Evolutionary conservation across 2,888 invertebrate genomes (phyloP).

Genomic region (Nowickia ferox): DNA sequence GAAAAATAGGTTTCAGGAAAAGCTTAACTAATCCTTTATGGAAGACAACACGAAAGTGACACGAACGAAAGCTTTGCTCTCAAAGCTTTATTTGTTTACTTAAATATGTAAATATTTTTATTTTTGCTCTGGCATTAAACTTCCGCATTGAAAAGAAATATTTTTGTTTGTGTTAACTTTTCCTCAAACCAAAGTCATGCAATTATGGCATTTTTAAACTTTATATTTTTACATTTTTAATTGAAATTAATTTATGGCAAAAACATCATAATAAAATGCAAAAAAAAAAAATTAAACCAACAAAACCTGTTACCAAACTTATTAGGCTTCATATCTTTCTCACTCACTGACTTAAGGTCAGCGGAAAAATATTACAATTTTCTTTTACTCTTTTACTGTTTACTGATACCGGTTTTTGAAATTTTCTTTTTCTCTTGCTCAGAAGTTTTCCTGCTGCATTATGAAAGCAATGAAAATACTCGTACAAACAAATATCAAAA

Average conservation of each 20-base stretch:
- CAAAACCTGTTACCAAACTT: constrained; percentile 64
- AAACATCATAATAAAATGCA: neutral
- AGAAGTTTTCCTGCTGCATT: constrained; percentile 28
- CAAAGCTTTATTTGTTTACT: constrained; percentile 20
- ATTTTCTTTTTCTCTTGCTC: constrained; percentile 49
- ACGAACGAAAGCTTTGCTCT: constrained; percentile 18
- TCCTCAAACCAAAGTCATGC: constrained; percentile 50
- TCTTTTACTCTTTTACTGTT: constrained; percentile 30
- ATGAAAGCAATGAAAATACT: constrained; percentile 22
- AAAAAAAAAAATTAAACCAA: constrained; percentile 29
- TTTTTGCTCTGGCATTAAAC: constrained; percentile 8
- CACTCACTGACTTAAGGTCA: constrained; percentile 63
- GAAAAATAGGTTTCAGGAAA: constrained; percentile 63
- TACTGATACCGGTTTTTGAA: constrained; percentile 46
- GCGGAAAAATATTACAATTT: constrained; percentile 42
- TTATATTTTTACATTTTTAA: constrained; percentile 17
- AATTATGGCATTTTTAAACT: constrained; percentile 31
- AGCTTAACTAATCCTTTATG: constrained; percentile 23
- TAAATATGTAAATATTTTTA: constrained; percentile 33
- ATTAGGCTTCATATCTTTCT: constrained; percentile 16
- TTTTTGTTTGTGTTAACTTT: constrained; percentile 32
- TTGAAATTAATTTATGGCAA: constrained; percentile 37
- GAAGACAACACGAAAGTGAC: neutral
- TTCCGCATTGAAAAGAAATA: constrained; percentile 48
- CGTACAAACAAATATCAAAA: neutral